Evolutionary conservation across 2,888 invertebrate genomes (phyloP).

Genomic region (Drosophila infuscata): DNA sequence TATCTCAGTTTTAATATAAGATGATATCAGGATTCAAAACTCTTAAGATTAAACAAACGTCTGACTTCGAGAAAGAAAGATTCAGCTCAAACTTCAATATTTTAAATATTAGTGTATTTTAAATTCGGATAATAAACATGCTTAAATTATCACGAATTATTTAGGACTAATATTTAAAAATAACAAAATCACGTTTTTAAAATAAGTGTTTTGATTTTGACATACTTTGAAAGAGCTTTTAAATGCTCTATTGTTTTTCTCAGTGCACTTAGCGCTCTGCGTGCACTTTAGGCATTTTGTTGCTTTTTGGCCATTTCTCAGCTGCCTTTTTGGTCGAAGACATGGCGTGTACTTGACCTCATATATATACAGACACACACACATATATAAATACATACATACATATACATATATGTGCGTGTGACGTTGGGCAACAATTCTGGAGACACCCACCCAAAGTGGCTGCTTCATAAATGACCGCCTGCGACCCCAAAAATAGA

Average conservation of each 20-base stretch:
- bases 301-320: slow-evolving; percentile 4
- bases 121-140: too few species aligned
- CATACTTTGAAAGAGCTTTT: too few species aligned
- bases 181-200: background rate
- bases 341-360: slow-evolving; percentile 56
- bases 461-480: slow-evolving; percentile 9
- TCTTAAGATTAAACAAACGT: background rate
- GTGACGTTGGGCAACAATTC: slow-evolving; percentile 23
- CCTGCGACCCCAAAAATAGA: slow-evolving; percentile 54
- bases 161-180: background rate
- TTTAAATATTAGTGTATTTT: background rate
- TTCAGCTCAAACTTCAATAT: too few species aligned
- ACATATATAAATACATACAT: slow-evolving; percentile 1
- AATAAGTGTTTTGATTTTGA: background rate
- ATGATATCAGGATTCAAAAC: background rate
- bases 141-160: background rate
- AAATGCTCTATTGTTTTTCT: background rate
- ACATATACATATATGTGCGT: background rate
- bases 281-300: slow-evolving; percentile 18
- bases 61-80: background rate
- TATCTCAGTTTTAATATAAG: background rate
- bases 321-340: slow-evolving; percentile 7
- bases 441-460: slow-evolving; percentile 13
- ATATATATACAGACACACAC: slow-evolving; percentile 16
- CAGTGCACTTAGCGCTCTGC: background rate